Evolutionary conservation across 2,797 vertebrate species (phyloP), one percentile per base, ranked within the genome.

Genomic region (Lithobates sylvaticus): DNA sequence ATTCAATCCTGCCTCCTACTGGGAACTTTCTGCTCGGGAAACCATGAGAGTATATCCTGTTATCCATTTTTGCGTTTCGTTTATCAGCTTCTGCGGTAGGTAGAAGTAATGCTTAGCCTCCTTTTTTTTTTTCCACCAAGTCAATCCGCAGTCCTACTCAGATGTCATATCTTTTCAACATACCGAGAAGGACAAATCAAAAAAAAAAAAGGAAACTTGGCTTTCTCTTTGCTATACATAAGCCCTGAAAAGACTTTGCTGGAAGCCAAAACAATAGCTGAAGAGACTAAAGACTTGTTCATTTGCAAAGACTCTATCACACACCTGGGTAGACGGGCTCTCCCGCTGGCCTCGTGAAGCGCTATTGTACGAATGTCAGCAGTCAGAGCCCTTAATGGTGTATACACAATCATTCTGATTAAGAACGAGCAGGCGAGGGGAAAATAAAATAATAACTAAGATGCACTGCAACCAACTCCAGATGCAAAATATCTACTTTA

Each of bases 311-410:
- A 80, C 44, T 84, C 71, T 84, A 70, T 91, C 91, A 90, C 93
- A 90, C 91, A 94, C 94, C 94, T 93, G 95, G 91, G 91, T 88
- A 0, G 86, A 67, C 68, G 89, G 86, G 92, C 89, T 93, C 94
- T 54, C 93, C 94, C 94, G 93, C 92, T 92, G 94, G 91, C 89
- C 93, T 95, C 95, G 95, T 95, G 95, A 96, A 94, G 93, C 92
- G 88, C 93, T 94, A 94, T 95, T 92, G 92, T 94, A 90, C 87
- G 86, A 93, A 92, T 95, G 92, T 93, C 95, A 93, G 95, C 93
- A 91, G 93, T 94, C 88, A 88, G 90, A 93, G 93, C 93, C 92
- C 94, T 89, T 90, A 91, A 92, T 88, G 91, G 90, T 88, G 94
- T 80, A 91, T 91, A 92, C 91, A 94, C 95, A 95, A 92, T 92